These are phyloP conservation scores for Herminia tarsipennalis DNA, from an alignment of 2,888 invertebrate genomes.

Conservation along the genomic window DNA sequence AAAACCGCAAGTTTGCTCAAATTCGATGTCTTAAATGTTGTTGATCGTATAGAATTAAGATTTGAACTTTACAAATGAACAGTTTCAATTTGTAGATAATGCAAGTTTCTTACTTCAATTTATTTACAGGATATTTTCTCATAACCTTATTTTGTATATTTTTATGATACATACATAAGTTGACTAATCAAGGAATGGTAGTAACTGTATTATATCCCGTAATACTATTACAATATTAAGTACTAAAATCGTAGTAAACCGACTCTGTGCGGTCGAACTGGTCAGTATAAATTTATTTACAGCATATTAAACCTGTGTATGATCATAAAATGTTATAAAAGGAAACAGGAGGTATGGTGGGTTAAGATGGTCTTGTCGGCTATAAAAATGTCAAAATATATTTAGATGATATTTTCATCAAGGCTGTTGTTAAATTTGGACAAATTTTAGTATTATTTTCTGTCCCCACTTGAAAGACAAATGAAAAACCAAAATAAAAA, in stretches of 20 bases:
- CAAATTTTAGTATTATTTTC: background rate
- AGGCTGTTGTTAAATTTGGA: background rate
- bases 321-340: slow-evolving; percentile 5
- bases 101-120: too few species aligned
- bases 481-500: too few species aligned
- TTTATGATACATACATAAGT: background rate
- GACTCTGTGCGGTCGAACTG: background rate
- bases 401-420: background rate
- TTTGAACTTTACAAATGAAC: too few species aligned
- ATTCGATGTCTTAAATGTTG: too few species aligned
- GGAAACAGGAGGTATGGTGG: background rate
- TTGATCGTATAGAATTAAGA: too few species aligned
- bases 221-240: background rate
- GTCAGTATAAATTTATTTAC: slow-evolving; percentile 2
- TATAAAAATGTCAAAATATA: background rate
- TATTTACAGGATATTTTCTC: too few species aligned
- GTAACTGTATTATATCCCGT: background rate
- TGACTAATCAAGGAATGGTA: too few species aligned
- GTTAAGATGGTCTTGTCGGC: background rate
- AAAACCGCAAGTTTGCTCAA: too few species aligned
- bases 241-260: background rate
- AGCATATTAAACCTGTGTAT: background rate
- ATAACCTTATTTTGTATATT: too few species aligned
- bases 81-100: too few species aligned
- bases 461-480: too few species aligned